These are phyloP conservation scores for Myotis planiceps DNA, from an alignment of 2,797 vertebrate genomes.

Conservation along the genomic window DNA sequence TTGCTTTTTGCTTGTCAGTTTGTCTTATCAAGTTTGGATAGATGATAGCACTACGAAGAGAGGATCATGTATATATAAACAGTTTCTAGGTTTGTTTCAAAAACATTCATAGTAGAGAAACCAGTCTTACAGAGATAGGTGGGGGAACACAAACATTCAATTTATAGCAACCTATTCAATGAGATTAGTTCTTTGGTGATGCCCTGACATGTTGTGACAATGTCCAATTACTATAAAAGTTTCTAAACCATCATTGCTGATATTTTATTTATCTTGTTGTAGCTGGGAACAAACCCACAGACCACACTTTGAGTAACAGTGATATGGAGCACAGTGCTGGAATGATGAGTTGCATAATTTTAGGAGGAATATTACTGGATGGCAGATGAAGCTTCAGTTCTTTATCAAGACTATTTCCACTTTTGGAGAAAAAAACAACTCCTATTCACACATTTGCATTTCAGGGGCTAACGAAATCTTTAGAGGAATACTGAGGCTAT, in stretches of 20 bases:
- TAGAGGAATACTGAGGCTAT: not conserved
- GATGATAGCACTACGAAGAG: not conserved
- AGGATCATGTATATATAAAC: not conserved
- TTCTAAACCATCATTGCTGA: not conserved
- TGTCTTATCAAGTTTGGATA: not conserved
- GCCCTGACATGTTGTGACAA: not conserved
- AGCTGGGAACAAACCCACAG: slow-evolving; percentile 8
- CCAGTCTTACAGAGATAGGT: not conserved
- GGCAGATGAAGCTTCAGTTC: not conserved
- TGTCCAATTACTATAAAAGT: not conserved
- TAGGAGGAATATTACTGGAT: not conserved
- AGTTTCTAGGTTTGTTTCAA: slow-evolving; percentile 20
- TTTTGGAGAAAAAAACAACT: not conserved
- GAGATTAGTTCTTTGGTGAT: not conserved
- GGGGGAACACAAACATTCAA: not conserved
- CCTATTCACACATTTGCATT: not conserved
- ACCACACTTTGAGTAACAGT: not conserved
- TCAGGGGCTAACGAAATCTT: not conserved
- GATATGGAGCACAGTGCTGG: not conserved
- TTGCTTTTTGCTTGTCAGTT: slow-evolving; percentile 32
- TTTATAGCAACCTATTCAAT: not conserved
- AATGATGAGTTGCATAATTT: slow-evolving; percentile 18
- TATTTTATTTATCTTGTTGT: not conserved
- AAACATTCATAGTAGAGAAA: slow-evolving; percentile 8
- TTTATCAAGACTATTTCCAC: not conserved